These are phyloP conservation scores for Sarcophaga peregrina DNA, from an alignment of 1,140 invertebrate species.

Conservation along the genomic window DNA sequence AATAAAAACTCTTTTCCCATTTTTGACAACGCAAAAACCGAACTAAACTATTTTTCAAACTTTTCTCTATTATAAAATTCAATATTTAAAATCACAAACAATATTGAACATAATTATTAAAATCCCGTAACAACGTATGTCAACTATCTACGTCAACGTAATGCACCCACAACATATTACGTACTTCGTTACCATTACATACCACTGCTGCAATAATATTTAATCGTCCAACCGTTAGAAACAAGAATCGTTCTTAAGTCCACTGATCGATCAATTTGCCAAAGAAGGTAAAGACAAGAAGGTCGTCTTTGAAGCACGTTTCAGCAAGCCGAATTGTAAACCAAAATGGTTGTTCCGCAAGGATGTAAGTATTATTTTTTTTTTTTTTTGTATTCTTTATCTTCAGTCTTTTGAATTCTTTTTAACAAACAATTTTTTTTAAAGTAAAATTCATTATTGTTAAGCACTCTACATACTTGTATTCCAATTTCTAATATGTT, in stretches of 20 bases:
- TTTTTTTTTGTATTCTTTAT: neutral
- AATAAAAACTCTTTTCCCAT: constrained; percentile 62
- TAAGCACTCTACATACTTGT: no score
- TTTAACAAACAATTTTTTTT: neutral
- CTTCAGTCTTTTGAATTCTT: neutral
- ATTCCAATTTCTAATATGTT: no score
- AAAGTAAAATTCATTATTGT: no score
- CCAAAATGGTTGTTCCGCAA: constrained; percentile 93
- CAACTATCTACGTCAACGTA: neutral
- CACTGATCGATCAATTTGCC: constrained; percentile 91
- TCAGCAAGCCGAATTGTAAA: constrained; percentile 90
- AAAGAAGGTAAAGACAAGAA: constrained; percentile 98
- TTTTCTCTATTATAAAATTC: constrained; percentile 23
- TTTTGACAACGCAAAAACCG: constrained; percentile 61
- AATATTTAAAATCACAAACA: neutral
- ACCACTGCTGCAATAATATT: constrained; percentile 46
- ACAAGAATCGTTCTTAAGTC: constrained; percentile 94
- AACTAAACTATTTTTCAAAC: constrained; percentile 26
- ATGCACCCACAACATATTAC: no score
- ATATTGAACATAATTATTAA: constrained; percentile 32
- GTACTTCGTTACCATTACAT: constrained; percentile 40
- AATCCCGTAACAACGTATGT: constrained; percentile 38
- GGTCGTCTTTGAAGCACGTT: constrained; percentile 88
- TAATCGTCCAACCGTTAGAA: constrained; percentile 73
- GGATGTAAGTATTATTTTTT: constrained; percentile 78